Conservation (phyloP, 1,140 invertebrate species). For the Chlorops oryzae region DNA sequence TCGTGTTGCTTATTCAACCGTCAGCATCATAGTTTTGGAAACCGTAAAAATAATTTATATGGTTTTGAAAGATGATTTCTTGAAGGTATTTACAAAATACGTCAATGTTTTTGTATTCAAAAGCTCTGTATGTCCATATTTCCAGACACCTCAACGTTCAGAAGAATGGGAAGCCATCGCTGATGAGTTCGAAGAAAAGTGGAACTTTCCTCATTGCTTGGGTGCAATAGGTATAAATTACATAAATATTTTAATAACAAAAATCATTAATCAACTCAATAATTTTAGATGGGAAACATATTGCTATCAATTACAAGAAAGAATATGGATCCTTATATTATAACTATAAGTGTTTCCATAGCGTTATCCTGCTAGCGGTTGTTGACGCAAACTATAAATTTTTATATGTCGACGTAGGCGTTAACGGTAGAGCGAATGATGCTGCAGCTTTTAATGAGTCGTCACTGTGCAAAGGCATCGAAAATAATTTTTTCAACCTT, state of each 20-base stretch:
- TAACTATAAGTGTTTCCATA: not conserved
- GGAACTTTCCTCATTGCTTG: too few species aligned
- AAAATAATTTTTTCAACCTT: not conserved
- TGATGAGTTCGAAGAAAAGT: too few species aligned
- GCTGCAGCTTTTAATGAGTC: not conserved
- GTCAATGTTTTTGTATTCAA: not conserved
- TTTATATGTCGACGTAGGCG: not conserved
- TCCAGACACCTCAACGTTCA: not conserved
- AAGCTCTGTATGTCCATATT: not conserved
- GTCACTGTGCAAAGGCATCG: not conserved
- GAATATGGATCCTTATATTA: not conserved
- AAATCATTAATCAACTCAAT: not conserved
- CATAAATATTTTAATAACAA: not conserved
- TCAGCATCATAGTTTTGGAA: not conserved
- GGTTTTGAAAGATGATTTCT: not conserved
- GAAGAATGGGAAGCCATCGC: not conserved
- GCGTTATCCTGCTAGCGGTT: not conserved
- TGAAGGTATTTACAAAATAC: not conserved
- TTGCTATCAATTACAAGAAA: not conserved
- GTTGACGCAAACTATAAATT: not conserved
- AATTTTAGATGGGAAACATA: not conserved
- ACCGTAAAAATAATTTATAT: not conserved
- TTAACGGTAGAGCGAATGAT: not conserved
- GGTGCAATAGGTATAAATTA: too few species aligned
- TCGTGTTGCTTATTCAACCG: not conserved